Percentiles rank a stretch among this genome's conserved stretches.
These are phyloP conservation scores for Melolontha melolontha DNA, from an alignment of 2,888 invertebrate genomes.

Conservation along the genomic window DNA sequence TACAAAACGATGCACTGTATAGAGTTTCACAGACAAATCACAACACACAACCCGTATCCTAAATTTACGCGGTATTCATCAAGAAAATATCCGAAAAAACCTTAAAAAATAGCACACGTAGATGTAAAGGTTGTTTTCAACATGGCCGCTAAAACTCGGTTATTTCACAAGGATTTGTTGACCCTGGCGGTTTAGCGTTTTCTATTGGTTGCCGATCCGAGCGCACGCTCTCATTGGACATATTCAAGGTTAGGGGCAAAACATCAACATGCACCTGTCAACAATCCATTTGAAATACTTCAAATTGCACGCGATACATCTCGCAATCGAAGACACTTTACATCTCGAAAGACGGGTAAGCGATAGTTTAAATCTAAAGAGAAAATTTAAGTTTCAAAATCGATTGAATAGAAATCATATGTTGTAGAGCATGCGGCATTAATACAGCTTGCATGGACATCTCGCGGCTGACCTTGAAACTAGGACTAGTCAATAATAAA, in stretches of 20 bases:
- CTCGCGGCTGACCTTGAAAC: slow-evolving; percentile 44
- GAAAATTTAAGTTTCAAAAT: slow-evolving; percentile 10
- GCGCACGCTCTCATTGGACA: slow-evolving; percentile 62
- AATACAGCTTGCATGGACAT: slow-evolving; percentile 41
- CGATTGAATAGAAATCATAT: slow-evolving; percentile 28
- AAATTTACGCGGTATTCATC: slow-evolving; percentile 49
- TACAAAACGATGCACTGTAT: slow-evolving; percentile 54
- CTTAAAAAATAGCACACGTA: slow-evolving; percentile 64
- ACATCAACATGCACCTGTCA: slow-evolving; percentile 67
- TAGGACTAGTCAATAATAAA: slow-evolving; percentile 46
- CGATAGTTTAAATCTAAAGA: not conserved
- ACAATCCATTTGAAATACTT: slow-evolving; percentile 40
- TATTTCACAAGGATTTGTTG: slow-evolving; percentile 68
- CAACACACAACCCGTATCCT: slow-evolving; percentile 51
- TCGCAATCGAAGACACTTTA: slow-evolving; percentile 9
- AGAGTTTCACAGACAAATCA: slow-evolving; percentile 49
- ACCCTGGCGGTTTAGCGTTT: slow-evolving; percentile 63
- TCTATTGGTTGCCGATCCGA: slow-evolving; percentile 62
- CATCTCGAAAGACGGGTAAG: not conserved
- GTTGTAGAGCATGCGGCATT: slow-evolving; percentile 11
- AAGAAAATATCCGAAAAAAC: slow-evolving; percentile 58
- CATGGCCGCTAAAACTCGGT: slow-evolving; percentile 67
- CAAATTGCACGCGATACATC: slow-evolving; percentile 5
- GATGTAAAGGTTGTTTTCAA: slow-evolving; percentile 67
- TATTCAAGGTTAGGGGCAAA: slow-evolving; percentile 67